Evolutionary conservation across 2,113 vertebrate genomes (phyloP), one percentile per base, ranked within the genome.

Genomic region (Thamnophis sirtalis): DNA sequence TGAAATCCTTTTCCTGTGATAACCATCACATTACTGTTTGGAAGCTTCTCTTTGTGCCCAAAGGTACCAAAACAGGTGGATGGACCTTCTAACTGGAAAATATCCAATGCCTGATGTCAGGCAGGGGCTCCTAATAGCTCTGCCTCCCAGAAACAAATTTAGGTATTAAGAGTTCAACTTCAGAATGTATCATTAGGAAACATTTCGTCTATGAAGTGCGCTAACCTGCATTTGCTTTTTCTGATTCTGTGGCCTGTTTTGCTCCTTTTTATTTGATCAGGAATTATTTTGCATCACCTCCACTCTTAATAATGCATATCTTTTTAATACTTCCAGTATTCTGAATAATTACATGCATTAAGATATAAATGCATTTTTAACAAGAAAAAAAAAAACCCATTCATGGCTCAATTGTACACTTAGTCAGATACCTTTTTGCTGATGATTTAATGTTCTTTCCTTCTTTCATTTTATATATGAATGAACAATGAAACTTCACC

Each of bases 311-410:
- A 68, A 90, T 93, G 49, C 87, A 85, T 10, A 94, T 90, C 15
- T 68, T 53, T 95, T 95, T 93, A 88, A 86, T 84, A 89, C 96
- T 94, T 89, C 73, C 93, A 94, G 95, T 92, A 54, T 89, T 95
- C 88, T 91, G 96, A 95, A 94, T 90, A 94, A 93, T 91, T 92
- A 96, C 26, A 89, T 33, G n/a, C 55, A 94, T 80, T 91, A 90
- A 58, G 68, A 94, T 94, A 95, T 90, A 94, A 95, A 95, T 96
- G n/a, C 89, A 87, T 93, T 95, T 95, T 87, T 0, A 88, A 92
- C 95, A 92, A 8, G 84, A 94, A 26, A 95, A 56, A 96, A 90
- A 94, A 91, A 89, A 91, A 58, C 90, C 94, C 85, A 24, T 95
- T 94, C 87, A 86, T 87, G 38, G 87, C 94, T 96, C 95, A 92